phyloP scores from a whole-genome alignment of 1,140 invertebrate genomes.

The Drosophila bocqueti region DNA sequence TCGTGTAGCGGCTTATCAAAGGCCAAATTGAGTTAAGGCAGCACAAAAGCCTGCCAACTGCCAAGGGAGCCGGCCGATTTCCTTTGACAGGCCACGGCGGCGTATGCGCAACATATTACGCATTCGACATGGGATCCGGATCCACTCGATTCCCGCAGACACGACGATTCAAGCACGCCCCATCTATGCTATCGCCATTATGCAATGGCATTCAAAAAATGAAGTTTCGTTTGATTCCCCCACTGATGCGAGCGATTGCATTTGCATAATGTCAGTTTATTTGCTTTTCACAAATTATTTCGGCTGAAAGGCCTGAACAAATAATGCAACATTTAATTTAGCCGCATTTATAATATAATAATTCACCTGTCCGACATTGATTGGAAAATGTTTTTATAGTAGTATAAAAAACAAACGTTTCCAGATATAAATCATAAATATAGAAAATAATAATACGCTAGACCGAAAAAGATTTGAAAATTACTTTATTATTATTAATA shows the following conservation, averaged over 20 bases:
- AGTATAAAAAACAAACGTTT: background rate
- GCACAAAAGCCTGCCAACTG: slow-evolving; percentile 35
- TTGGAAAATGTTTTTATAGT: background rate
- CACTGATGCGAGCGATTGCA: slow-evolving; percentile 10
- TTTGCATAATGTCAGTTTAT: slow-evolving; percentile 39
- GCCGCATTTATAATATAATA: background rate
- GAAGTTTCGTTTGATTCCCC: slow-evolving; percentile 9
- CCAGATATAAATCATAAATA: background rate
- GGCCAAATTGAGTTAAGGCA: slow-evolving; percentile 68
- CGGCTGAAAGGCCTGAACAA: background rate
- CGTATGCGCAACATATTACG: slow-evolving; percentile 63
- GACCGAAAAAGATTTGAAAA: background rate
- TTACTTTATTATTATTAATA: background rate
- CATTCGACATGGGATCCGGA: slow-evolving; percentile 46
- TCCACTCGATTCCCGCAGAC: slow-evolving; percentile 4
- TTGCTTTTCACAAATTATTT: slow-evolving; percentile 25
- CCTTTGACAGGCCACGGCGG: slow-evolving; percentile 36
- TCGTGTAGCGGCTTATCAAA: slow-evolving; percentile 59
- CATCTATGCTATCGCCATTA: slow-evolving; percentile 18
- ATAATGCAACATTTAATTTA: background rate
- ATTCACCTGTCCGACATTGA: background rate
- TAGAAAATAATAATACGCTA: background rate
- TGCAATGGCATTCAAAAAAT: slow-evolving; percentile 16
- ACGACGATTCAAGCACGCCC: slow-evolving; percentile 12
- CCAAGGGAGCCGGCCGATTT: slow-evolving; percentile 12